These are phyloP conservation scores for Alca torda DNA, from an alignment of 2,797 vertebrate genomes.

Conservation along the genomic window DNA sequence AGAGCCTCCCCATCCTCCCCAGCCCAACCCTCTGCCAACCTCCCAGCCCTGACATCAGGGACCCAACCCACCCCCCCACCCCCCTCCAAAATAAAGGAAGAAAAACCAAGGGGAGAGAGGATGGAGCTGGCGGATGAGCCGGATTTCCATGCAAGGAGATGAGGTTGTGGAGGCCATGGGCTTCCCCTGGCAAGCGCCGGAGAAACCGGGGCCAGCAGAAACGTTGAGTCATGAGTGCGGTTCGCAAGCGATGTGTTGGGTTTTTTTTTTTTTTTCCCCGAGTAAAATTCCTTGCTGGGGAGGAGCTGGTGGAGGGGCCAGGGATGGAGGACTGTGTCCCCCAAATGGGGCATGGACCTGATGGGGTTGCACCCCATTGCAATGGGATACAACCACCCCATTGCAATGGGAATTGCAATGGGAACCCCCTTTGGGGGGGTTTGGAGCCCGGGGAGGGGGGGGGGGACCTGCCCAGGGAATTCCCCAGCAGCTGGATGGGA, in stretches of 20 bases:
- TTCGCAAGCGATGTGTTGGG: constrained; percentile 50
- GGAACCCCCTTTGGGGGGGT: not conserved
- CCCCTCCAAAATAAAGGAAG: not conserved
- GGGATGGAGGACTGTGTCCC: not conserved
- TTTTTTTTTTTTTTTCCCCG: not conserved
- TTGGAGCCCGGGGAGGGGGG: not conserved
- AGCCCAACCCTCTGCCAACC: not conserved
- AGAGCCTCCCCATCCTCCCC: not conserved
- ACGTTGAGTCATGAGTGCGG: constrained; percentile 72
- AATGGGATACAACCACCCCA: not conserved
- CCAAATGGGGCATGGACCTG: not conserved
- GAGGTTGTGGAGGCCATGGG: constrained; percentile 29
- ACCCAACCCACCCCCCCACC: not conserved
- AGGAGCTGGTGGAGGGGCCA: not conserved
- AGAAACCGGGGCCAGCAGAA: constrained; percentile 65
- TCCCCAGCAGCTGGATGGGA: constrained; percentile 28
- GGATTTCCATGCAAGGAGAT: constrained; percentile 39
- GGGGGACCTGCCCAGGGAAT: not conserved
- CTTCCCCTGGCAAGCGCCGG: constrained; percentile 58
- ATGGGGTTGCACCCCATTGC: not conserved
- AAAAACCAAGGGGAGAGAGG: not conserved
- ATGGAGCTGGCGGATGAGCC: not conserved
- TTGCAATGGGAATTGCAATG: not conserved
- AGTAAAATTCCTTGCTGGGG: constrained; percentile 65
- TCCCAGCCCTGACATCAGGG: not conserved